Evolutionary conservation across 2,797 vertebrate species (phyloP), one percentile per base, ranked within the genome.

Genomic region (Catamblyrhynchus diadema): DNA sequence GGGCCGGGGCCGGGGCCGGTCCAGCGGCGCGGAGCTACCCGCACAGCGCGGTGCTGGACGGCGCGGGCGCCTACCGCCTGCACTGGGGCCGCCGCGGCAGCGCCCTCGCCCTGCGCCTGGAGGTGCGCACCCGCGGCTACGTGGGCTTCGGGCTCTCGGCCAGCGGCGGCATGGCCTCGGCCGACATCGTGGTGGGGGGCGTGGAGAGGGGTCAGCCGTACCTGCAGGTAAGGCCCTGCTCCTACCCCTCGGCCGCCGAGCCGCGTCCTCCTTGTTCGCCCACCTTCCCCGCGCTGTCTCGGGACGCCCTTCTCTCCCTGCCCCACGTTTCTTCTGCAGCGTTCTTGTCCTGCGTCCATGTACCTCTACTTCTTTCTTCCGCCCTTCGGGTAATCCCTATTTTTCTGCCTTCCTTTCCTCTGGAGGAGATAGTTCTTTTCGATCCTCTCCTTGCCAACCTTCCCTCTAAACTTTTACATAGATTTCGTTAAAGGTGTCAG

Each of bases 71-170:
- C 23, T 99, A 98, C 96, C 95, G 91, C 73, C 81, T 99, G 57
- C 97, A 48, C 78, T 99, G 98, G 98, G 97, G 96, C 42, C 97
- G 86, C 54, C 94, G 97, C 73, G 97, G 97, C 86, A 94, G 79
- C 81, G 90, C 93, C 56, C 96, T 98, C 39, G 97, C 98, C 47
- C 97, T 99, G 75, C 98, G 98, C 92, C 94, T 98, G 56, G 98
- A 98, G 96, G 98, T 98, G 96, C 98, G 98, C 96, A 98, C 98
- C 15, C 95, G 78, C 23, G 98, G 98, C 92, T 99, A 98, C 96
- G 96, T 99, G 82, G 98, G 98, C 88, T 98, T 99, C 93, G 98
- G 98, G 72, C 98, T 99, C 81, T 99, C 98, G 90, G 96, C 98
- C 77, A 97, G 97, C 51, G 98, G 98, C 82, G 97, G 97, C 69